A percentile compares a stretch with the other conserved stretches of the same genome.
Evolutionary conservation across 2,888 invertebrate genomes (phyloP).

Genomic region (Rotaria sp.): DNA sequence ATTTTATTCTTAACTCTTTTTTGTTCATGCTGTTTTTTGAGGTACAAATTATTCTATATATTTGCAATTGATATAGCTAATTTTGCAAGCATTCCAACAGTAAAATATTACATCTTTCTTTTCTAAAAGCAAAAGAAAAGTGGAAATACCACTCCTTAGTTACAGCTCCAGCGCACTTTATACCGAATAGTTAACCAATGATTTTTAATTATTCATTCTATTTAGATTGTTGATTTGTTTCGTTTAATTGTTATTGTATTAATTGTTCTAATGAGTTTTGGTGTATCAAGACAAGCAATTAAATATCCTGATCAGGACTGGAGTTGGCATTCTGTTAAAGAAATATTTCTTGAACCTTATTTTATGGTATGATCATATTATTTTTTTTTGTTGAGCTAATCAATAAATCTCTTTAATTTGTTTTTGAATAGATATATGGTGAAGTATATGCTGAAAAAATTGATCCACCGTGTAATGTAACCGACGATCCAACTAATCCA

Average conservation of each 20-base stretch:
- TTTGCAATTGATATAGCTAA: too few relatives aligned
- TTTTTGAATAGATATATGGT: conserved; percentile 64
- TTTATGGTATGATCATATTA: conserved; percentile 70
- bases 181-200: too few relatives aligned
- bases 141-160: too few relatives aligned
- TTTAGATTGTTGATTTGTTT: conserved; percentile 72
- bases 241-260: conserved; percentile 90
- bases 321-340: conserved; percentile 77
- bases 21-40: too few relatives aligned
- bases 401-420: background rate
- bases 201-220: background rate
- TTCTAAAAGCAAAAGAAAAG: too few relatives aligned
- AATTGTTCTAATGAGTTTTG: conserved; percentile 92
- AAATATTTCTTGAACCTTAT: conserved; percentile 89
- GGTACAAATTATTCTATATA: too few relatives aligned
- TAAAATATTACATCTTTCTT: too few relatives aligned
- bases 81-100: too few relatives aligned
- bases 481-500: conserved; percentile 50
- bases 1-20: too few relatives aligned
- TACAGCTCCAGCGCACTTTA: too few relatives aligned
- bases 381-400: too few relatives aligned
- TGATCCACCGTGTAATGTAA: background rate
- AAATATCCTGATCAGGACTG: conserved; percentile 79
- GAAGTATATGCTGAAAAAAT: conserved; percentile 71
- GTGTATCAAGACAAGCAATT: conserved; percentile 87